phyloP scores from a whole-genome alignment of 2,113 vertebrate genomes.

The Myrmecobius fasciatus region DNA sequence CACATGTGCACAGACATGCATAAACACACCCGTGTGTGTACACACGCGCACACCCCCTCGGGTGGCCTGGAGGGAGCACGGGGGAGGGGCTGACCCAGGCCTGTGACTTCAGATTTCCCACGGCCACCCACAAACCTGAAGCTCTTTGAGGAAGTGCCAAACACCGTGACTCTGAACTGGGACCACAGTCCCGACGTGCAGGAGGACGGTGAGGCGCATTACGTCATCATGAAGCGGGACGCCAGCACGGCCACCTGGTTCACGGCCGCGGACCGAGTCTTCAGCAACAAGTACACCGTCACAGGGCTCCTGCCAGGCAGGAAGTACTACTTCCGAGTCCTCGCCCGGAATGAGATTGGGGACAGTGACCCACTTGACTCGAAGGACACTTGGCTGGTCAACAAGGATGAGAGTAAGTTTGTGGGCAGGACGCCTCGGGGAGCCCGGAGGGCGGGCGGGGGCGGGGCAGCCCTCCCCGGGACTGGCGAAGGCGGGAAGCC shows the following conservation, averaged over 20 bases:
- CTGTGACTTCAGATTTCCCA: conserved; percentile 77
- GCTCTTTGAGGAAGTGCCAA: conserved; percentile 81
- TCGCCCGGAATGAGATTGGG: conserved; percentile 77
- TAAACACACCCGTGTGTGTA: neutral
- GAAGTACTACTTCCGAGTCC: conserved; percentile 84
- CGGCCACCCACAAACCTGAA: conserved; percentile 77
- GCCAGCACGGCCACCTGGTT: conserved; percentile 79
- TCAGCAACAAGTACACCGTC: conserved; percentile 81
- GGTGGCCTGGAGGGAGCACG: neutral
- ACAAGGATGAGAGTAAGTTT: conserved; percentile 69
- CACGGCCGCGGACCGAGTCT: conserved; percentile 75
- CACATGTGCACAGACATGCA: too few relatives aligned
- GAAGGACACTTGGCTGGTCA: conserved; percentile 78
- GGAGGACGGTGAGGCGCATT: conserved; percentile 71
- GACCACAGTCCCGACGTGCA: conserved; percentile 81
- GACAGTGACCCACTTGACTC: conserved; percentile 82
- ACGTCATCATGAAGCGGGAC: conserved; percentile 82
- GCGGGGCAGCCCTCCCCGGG: neutral
- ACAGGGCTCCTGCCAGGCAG: conserved; percentile 80
- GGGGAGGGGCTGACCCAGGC: neutral
- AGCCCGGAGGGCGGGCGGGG: neutral
- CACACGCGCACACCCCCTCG: neutral
- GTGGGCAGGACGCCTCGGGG: neutral
- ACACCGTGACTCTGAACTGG: conserved; percentile 82
- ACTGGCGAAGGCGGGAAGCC: neutral